phyloP scores from a whole-genome alignment of 2,888 invertebrate genomes.

The Cryptops parisi region DNA sequence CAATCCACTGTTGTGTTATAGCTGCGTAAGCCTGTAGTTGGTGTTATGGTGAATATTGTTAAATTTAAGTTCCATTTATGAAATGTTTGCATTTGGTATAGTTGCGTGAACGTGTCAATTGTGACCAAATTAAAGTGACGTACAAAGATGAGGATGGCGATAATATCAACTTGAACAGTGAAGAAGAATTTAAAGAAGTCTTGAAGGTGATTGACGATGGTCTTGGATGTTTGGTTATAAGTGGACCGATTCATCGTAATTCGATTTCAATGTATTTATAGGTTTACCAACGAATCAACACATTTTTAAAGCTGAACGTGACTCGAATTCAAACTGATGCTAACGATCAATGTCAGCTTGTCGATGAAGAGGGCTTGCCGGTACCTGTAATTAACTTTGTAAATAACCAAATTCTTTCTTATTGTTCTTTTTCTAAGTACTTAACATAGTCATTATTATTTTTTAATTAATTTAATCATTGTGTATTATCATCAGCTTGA shows the following conservation, averaged over 20 bases:
- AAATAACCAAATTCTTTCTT: too few relatives aligned
- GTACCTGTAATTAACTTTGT: background rate
- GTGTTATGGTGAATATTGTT: too few relatives aligned
- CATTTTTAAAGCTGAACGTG: background rate
- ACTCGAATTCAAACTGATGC: background rate
- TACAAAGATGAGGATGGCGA: slow-evolving; percentile 10
- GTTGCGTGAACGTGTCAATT: background rate
- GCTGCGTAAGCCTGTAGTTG: too few relatives aligned
- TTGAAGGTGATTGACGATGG: background rate
- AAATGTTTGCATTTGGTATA: too few relatives aligned
- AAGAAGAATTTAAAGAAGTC: slow-evolving; percentile 6
- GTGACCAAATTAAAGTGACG: slow-evolving; percentile 1
- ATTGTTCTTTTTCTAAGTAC: too few relatives aligned
- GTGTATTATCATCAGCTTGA: too few relatives aligned
- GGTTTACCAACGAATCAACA: background rate
- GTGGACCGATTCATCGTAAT: too few relatives aligned
- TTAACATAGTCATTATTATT: too few relatives aligned
- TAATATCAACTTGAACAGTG: background rate
- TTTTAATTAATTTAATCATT: too few relatives aligned
- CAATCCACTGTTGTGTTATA: too few relatives aligned
- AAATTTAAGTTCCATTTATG: too few relatives aligned
- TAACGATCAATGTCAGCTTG: background rate
- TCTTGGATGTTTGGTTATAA: too few relatives aligned
- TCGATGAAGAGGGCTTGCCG: background rate
- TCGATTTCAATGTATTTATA: background rate